A percentile compares a stretch with the other conserved stretches of the same genome.
Evolutionary conservation across 2,888 invertebrate species (phyloP).

Genomic region (Torymus auratus): DNA sequence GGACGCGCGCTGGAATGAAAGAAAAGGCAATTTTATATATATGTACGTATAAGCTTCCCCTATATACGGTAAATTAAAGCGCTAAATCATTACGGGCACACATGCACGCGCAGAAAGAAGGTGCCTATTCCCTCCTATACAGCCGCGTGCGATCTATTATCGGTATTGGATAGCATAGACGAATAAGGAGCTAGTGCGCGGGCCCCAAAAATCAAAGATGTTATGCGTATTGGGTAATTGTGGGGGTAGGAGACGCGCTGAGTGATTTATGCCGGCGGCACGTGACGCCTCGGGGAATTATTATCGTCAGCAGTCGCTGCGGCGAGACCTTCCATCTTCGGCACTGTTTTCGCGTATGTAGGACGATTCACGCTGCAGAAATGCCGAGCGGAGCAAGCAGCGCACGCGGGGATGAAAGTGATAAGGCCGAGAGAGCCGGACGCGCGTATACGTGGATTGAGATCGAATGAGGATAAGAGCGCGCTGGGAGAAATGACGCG

Average conservation of each 20-base stretch:
- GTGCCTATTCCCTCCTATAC: no score
- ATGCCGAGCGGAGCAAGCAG: neutral
- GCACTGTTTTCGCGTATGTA: neutral
- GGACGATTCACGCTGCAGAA: slow-evolving; percentile 3
- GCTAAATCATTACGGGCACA: slow-evolving; percentile 49
- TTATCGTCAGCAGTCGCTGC: slow-evolving; percentile 70
- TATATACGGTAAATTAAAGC: slow-evolving; percentile 41
- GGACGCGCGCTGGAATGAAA: neutral
- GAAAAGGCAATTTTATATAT: slow-evolving; percentile 27
- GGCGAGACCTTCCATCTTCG: neutral
- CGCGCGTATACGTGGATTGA: slow-evolving; percentile 31
- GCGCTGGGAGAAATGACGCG: slow-evolving; percentile 10
- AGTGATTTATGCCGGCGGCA: slow-evolving; percentile 74
- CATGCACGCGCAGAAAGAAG: no score
- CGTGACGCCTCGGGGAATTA: slow-evolving; percentile 70
- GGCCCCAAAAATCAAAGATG: slow-evolving; percentile 65
- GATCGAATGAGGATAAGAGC: slow-evolving; percentile 38
- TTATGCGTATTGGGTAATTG: slow-evolving; percentile 72
- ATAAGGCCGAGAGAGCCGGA: slow-evolving; percentile 44
- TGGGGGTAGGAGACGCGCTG: slow-evolving; percentile 64
- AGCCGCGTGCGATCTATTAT: no score
- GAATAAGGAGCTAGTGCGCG: slow-evolving; percentile 28
- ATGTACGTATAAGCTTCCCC: neutral
- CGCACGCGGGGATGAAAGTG: slow-evolving; percentile 7
- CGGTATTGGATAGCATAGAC: no score